Conservation (phyloP, 2,797 vertebrate genomes). For the Eurystomus glaucurus region DNA sequence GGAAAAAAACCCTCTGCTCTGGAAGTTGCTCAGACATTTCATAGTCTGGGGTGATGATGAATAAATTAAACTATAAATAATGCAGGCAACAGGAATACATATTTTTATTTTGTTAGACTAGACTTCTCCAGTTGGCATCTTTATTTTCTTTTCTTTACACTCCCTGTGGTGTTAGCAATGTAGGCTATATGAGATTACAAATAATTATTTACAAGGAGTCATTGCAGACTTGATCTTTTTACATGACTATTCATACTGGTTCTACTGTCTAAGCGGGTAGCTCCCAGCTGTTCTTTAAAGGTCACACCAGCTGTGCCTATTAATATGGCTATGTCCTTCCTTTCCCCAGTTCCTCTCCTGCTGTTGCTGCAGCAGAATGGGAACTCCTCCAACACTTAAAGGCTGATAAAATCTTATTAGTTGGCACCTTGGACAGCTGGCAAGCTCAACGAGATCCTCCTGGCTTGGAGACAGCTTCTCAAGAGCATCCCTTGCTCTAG, state of each 20-base stretch:
- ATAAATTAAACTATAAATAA: constrained; percentile 25
- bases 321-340: neutral
- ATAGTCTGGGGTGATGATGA: neutral
- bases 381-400: neutral
- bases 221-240: neutral
- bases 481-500: neutral
- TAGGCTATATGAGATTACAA: neutral
- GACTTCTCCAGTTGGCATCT: neutral
- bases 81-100: neutral
- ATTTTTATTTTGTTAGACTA: neutral
- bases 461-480: neutral
- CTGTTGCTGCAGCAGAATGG: neutral
- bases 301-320: neutral
- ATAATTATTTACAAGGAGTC: neutral
- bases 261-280: neutral
- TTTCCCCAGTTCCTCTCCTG: neutral
- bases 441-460: neutral
- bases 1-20: neutral
- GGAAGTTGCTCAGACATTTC: constrained; percentile 8
- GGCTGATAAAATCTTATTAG: neutral
- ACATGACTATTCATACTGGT: neutral
- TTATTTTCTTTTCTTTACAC: neutral
- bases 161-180: neutral
- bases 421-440: neutral
- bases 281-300: neutral